A percentile compares a stretch with the other conserved stretches of the same genome.
These are phyloP conservation scores for Epizoanthus ramosus DNA, from an alignment of 92 coral and sea anemone genomes.

Conservation along the genomic window DNA sequence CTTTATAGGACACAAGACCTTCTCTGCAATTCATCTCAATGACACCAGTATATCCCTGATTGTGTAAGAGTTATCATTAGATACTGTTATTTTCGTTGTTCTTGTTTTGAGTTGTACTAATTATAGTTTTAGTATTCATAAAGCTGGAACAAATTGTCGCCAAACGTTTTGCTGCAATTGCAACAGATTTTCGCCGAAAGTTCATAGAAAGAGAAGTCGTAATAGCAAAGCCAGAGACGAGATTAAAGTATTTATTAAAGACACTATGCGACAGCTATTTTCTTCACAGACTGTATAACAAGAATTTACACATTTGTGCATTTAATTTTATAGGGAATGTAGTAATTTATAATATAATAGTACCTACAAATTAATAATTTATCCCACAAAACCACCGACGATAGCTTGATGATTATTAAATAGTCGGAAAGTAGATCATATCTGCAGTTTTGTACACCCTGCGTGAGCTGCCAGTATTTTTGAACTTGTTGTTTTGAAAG, in stretches of 20 bases:
- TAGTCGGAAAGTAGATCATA: slow-evolving; percentile 18
- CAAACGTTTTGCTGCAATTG: slow-evolving; percentile 24
- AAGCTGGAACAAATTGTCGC: slow-evolving; percentile 16
- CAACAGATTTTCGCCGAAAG: slow-evolving; percentile 25
- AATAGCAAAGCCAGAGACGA: slow-evolving; percentile 17
- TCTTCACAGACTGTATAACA: slow-evolving; percentile 11
- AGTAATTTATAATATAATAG: slow-evolving; percentile 11
- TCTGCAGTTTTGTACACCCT: slow-evolving; percentile 12
- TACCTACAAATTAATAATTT: slow-evolving; percentile 15
- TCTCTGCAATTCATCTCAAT: slow-evolving; percentile 2
- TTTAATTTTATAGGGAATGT: slow-evolving; percentile 11
- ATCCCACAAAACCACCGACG: slow-evolving; percentile 31
- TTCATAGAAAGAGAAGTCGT: slow-evolving; percentile 17
- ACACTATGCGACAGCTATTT: background rate
- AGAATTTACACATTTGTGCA: slow-evolving; percentile 8
- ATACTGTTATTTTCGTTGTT: slow-evolving; percentile 1
- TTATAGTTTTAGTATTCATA: slow-evolving; percentile 6
- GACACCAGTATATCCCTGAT: slow-evolving; percentile 11
- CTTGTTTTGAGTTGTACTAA: slow-evolving; percentile 17
- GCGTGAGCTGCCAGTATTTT: slow-evolving; percentile 12
- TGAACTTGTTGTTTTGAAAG: slow-evolving; percentile 11
- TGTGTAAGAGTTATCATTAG: slow-evolving; percentile 17
- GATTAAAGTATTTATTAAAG: slow-evolving; percentile 10
- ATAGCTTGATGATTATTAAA: slow-evolving; percentile 17
- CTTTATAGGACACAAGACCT: slow-evolving; percentile 13